phyloP scores from a whole-genome alignment of 53 echinoderm and acorn worm genomes.

The Patiria pectinifera region DNA sequence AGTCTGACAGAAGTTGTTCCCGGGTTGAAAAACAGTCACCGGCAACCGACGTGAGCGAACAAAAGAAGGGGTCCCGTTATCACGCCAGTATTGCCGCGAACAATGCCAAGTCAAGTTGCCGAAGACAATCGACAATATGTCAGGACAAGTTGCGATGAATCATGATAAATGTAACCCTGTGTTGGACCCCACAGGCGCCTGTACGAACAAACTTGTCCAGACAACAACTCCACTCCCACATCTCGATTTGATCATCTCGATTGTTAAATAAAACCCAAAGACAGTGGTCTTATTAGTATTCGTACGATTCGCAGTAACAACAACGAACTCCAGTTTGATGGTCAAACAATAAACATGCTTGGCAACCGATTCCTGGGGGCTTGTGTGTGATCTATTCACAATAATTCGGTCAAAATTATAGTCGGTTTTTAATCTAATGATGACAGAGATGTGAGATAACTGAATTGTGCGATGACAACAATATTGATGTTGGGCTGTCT shows the following conservation, averaged over 20 bases:
- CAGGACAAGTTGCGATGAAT: constrained; percentile 12
- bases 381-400: not conserved
- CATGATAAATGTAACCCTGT: constrained; percentile 24
- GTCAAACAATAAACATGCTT: not conserved
- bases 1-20: not conserved
- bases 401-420: constrained; percentile 20
- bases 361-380: not conserved
- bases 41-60: not conserved
- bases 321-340: not conserved
- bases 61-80: not conserved
- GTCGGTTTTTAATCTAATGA: not conserved
- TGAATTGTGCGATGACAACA: not conserved
- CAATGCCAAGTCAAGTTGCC: constrained; percentile 21
- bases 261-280: not conserved
- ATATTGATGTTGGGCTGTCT: not conserved
- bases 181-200: not conserved
- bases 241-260: no score
- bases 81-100: not conserved
- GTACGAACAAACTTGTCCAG: not conserved
- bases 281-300: not conserved
- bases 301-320: not conserved
- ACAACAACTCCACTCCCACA: not conserved
- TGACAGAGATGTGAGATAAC: not conserved
- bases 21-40: not conserved
- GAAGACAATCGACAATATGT: constrained; percentile 41